Base-by-base conservation (phyloP, 1,140 invertebrate species). In the Octopus sinensis region DNA sequence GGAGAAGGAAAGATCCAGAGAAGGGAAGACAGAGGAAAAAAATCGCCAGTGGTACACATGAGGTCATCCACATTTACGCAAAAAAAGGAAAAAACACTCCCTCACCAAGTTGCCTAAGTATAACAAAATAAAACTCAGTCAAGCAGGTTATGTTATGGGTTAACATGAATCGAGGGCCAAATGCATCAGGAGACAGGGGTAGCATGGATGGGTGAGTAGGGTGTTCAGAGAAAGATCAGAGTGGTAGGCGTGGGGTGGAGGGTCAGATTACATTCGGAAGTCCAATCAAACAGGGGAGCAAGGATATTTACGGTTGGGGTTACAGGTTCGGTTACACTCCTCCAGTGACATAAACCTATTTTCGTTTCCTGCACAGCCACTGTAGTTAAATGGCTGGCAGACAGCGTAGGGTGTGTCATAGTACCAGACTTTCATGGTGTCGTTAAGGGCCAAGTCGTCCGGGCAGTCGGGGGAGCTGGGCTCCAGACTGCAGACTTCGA, bases 301-400 rank as follows among this genome's bases (percentile, higher is more conserved):
- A 71, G 12, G 5, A 71, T 13, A 13, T 71, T 71, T 71, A 71
- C 68, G 13, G 17, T 23, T 13, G 5, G 68, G 68, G 12, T 71
- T 71, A 23, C 68, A 71, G 68, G 68, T 71, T 71, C 68, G 68
- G 30, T 13, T 71, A 23, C 88, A 89, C n/a, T 81, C 76, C 10
- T 81, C 81, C 56, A 84, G 54, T 1, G 84, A 85, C 30, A 82
- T 79, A 79, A 89, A 89, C 78, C 86, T 87, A 81, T 89, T 89
- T 5, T 83, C 81, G 81, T 89, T 89, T 52, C 87, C 87, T n/a
- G 85, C 84, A 85, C 88, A 89, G 3, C 88, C 88, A 17, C 86
- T 85, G 80, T 88, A 89, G 0, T 80, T 81, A 82, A 89, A 89
- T 76, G 85, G 75, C 53, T 83, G 54, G 82, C 88, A 71, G 13